Base-by-base conservation (phyloP, 2,797 vertebrate genomes). In the Gouania willdenowi region DNA sequence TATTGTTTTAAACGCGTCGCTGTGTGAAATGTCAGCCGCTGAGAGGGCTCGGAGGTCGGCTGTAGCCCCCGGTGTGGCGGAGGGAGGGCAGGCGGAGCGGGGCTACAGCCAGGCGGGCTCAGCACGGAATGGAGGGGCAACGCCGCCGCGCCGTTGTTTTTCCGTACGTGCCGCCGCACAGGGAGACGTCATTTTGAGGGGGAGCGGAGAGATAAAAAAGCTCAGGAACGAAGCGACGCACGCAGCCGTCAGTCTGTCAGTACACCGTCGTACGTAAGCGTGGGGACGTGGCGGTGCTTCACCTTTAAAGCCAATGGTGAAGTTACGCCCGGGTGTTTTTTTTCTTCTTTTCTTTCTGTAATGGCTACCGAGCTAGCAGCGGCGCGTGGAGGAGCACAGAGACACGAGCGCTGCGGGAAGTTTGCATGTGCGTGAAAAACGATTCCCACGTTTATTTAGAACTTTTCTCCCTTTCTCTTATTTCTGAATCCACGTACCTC, bases 141-240 rank as follows among this genome's bases (percentile, higher is more conserved):
- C 86, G 84, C 78, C 73, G 13, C 13, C 13, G 13, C 13, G 83
- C 75, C 83, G 81, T 83, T 84, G 83, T 86, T 78, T n/a, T 62
- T 74, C 79, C 41, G 83, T 88, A 86, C 88, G 88, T 89, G 85
- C 85, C 71, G 87, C 87, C 89, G 88, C 87, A 86, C 86, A 72
- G 75, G 75, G 81, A 85, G 79, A 90, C 89, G 89, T 90, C 88
- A 90, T 83, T 84, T 83, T 78, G 74, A 85, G 77, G 84, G 81
- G 85, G 84, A 81, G 84, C 75, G 83, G 78, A 83, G 72, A 75
- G 68, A 68, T 61, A 77, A 82, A 86, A 78, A 68, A 66, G n/a
- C n/a, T n/a, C 70, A 69, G 70, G 81, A 83, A 81, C 85, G 85
- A 79, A 76, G 61, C 74, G 81, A 86, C 85, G 85, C 70, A 85